phyloP scores from a whole-genome alignment of 2,113 vertebrate genomes.

The Scalopus aquaticus region DNA sequence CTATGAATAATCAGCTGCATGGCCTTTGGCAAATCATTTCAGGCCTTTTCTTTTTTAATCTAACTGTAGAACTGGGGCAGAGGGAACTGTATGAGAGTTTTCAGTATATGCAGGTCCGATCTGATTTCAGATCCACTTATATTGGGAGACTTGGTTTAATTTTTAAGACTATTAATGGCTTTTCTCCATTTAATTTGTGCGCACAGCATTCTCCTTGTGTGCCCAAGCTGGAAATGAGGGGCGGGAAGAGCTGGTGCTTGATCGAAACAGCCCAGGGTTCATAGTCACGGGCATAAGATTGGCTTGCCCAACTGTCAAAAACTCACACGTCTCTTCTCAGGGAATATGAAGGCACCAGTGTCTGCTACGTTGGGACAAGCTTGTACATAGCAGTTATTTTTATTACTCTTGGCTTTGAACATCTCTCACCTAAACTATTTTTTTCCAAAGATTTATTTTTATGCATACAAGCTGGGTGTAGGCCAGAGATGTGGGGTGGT shows the following conservation, averaged over 20 bases:
- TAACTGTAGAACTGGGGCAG: background rate
- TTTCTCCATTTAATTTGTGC: background rate
- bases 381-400: background rate
- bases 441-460: too few relatives aligned
- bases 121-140: too few relatives aligned
- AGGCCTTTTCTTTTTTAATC: background rate
- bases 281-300: background rate
- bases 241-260: background rate
- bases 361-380: background rate
- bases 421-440: background rate
- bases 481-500: too few relatives aligned
- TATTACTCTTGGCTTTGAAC: background rate
- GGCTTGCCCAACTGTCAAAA: background rate
- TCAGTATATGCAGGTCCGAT: background rate
- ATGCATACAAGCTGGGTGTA: too few relatives aligned
- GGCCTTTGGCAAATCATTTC: background rate
- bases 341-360: background rate
- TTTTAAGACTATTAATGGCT: too few relatives aligned
- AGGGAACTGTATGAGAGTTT: background rate
- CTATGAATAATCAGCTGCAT: background rate
- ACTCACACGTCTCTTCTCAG: background rate
- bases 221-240: too few relatives aligned
- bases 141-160: background rate
- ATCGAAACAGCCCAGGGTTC: background rate
- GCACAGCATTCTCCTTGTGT: background rate